Conservation (phyloP, 2,797 vertebrate genomes). For the Gallinago nigripennis region DNA sequence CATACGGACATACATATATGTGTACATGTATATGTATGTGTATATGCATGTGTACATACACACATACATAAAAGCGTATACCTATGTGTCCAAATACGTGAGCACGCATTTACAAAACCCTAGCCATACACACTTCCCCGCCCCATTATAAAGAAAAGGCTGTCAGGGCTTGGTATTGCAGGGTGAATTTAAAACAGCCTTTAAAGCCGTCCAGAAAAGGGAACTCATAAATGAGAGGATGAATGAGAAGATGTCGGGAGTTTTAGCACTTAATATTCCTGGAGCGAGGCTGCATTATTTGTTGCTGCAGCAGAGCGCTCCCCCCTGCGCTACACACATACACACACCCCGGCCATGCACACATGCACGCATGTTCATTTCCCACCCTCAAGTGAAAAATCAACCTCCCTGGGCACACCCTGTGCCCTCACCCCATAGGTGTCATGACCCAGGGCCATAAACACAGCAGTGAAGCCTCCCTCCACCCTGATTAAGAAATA, state of each 20-base stretch:
- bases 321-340: neutral
- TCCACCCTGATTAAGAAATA: neutral
- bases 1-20: too few species aligned
- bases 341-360: too few species aligned
- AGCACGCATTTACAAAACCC: neutral
- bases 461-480: neutral
- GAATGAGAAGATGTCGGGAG: slow-evolving; percentile 49
- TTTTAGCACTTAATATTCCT: slow-evolving; percentile 15
- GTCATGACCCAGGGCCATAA: neutral
- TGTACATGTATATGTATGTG: neutral
- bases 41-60: neutral
- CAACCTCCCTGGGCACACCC: neutral
- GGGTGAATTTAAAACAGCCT: slow-evolving; percentile 21
- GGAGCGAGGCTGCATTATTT: neutral
- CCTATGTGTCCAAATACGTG: accelerated
- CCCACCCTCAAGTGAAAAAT: neutral
- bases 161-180: neutral
- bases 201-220: neutral
- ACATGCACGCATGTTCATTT: accelerated
- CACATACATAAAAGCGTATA: neutral
- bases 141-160: neutral
- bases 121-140: neutral
- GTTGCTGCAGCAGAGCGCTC: neutral
- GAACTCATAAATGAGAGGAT: slow-evolving; percentile 16
- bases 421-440: neutral